Percentiles rank a stretch among this genome's conserved stretches.
These are phyloP conservation scores for Ciconia maguari DNA, from an alignment of 2,113 vertebrate species.

Conservation along the genomic window DNA sequence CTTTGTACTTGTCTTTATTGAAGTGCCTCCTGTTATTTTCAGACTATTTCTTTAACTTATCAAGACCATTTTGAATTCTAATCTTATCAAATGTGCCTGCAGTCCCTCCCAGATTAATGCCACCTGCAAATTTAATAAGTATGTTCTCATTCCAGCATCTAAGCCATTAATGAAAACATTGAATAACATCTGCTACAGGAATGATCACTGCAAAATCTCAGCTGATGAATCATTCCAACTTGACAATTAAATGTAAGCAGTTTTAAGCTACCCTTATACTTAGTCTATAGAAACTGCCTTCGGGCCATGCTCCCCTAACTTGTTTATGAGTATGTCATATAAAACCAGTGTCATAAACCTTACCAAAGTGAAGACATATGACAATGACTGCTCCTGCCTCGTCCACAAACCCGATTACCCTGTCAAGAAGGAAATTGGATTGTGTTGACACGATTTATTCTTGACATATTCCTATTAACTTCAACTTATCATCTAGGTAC, in stretches of 20 bases:
- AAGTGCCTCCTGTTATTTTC: conserved; percentile 3
- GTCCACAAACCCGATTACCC: neutral
- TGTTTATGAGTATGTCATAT: neutral
- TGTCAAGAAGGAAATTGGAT: conserved; percentile 34
- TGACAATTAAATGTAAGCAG: conserved; percentile 16
- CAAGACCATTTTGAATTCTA: neutral
- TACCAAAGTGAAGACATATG: neutral
- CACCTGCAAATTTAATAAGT: conserved; percentile 59
- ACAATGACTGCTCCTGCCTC: neutral
- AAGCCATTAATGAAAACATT: conserved; percentile 56
- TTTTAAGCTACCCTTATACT: conserved; percentile 8
- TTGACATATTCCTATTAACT: conserved; percentile 2
- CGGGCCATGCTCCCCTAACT: neutral
- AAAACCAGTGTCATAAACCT: neutral
- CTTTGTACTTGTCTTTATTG: neutral
- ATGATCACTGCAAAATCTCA: conserved; percentile 32
- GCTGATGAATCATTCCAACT: conserved; percentile 40
- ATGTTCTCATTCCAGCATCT: conserved; percentile 27
- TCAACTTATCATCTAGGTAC: neutral
- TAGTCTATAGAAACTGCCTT: neutral
- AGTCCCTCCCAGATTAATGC: conserved; percentile 25
- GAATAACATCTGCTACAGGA: conserved; percentile 42
- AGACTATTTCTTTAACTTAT: neutral
- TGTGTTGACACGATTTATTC: neutral
- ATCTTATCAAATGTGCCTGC: neutral